Conservation (phyloP, 30 jellyfish, hydroid and myxozoan genomes). For the Nemopilema nomurai region DNA sequence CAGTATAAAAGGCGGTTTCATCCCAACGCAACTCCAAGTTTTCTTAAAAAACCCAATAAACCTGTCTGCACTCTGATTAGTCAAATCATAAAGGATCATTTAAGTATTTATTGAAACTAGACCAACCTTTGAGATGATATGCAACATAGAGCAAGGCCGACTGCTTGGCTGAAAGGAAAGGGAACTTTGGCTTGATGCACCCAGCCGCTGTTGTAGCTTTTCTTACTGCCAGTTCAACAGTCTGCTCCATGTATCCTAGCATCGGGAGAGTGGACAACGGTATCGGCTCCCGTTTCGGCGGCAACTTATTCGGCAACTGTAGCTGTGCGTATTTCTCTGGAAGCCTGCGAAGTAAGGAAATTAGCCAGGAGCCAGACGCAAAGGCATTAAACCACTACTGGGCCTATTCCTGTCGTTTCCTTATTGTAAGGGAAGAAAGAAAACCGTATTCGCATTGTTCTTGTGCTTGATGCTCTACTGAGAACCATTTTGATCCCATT, state of each 20-base stretch:
- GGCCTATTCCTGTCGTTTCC: too few relatives aligned
- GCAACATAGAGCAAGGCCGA: conserved; percentile 90
- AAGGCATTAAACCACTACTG: too few relatives aligned
- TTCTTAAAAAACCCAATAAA: too few relatives aligned
- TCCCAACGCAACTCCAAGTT: too few relatives aligned
- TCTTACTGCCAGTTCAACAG: conserved; percentile 66
- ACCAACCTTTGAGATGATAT: conserved; percentile 87
- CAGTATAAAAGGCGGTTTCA: too few relatives aligned
- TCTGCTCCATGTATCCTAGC: conserved; percentile 96
- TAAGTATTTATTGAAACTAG: too few relatives aligned
- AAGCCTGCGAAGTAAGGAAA: conserved; percentile 32
- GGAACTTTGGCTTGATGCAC: conserved; percentile 85
- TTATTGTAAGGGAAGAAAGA: too few relatives aligned
- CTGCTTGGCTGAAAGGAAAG: conserved; percentile 81
- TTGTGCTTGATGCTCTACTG: too few relatives aligned
- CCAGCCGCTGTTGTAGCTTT: conserved; percentile 94
- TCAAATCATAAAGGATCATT: too few relatives aligned
- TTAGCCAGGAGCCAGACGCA: not conserved
- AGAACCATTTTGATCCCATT: too few relatives aligned
- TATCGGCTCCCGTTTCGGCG: conserved; percentile 85
- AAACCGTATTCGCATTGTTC: too few relatives aligned
- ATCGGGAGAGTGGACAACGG: conserved; percentile 78
- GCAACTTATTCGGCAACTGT: conserved; percentile 79
- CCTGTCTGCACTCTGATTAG: too few relatives aligned
- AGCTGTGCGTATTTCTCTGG: conserved; percentile 76